These are phyloP conservation scores for Prosapia bicincta DNA, from an alignment of 2,888 invertebrate species.

Conservation along the genomic window DNA sequence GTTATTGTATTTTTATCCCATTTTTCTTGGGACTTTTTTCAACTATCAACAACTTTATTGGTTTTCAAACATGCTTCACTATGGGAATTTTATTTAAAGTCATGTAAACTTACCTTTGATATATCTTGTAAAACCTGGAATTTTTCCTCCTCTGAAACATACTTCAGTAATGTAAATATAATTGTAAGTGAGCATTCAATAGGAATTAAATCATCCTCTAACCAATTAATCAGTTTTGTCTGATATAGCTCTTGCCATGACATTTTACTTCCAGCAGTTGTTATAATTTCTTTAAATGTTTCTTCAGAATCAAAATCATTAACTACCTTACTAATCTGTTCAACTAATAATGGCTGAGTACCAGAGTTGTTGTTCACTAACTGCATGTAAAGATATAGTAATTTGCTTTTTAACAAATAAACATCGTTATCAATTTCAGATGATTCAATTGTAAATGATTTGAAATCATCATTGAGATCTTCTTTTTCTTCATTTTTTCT, in stretches of 20 bases:
- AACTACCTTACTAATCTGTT: not conserved
- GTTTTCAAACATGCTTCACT: no score
- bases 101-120: not conserved
- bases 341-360: not conserved
- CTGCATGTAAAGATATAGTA: not conserved
- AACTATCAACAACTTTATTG: no score
- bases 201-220: slow-evolving; percentile 51
- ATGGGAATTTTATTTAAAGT: no score
- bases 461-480: not conserved
- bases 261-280: not conserved
- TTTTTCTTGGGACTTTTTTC: no score
- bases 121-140: not conserved
- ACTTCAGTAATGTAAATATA: slow-evolving; percentile 15
- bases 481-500: not conserved
- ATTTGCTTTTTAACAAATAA: not conserved
- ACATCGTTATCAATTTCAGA: not conserved
- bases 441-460: not conserved
- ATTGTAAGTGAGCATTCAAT: slow-evolving; percentile 39
- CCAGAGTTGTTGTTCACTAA: not conserved
- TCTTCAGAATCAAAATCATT: not conserved
- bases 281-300: not conserved
- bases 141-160: slow-evolving; percentile 6
- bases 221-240: slow-evolving; percentile 46
- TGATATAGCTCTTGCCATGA: slow-evolving; percentile 19
- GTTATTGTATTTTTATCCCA: no score